Evolutionary conservation across 1,140 invertebrate species (phyloP).

Genomic region (Aradophagus sp.): DNA sequence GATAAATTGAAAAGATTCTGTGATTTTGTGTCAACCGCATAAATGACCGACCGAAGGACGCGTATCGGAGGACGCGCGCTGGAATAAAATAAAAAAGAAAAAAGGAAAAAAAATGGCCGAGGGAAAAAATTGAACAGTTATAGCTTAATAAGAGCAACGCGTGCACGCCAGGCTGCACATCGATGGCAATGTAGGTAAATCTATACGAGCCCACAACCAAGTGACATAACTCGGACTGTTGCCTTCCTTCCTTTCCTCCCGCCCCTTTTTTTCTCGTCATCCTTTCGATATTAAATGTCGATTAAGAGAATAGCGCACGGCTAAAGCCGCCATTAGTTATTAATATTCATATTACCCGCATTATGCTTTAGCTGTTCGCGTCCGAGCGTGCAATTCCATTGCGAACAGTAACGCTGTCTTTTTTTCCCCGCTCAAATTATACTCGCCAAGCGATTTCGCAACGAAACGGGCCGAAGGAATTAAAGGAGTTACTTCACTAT

Average conservation of each 20-base stretch:
- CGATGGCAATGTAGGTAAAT: slow-evolving; percentile 43
- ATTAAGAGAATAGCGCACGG: slow-evolving; percentile 31
- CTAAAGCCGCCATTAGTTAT: slow-evolving; percentile 12
- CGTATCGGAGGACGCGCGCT: slow-evolving; percentile 15
- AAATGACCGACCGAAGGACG: too few species aligned
- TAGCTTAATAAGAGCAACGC: slow-evolving; percentile 26
- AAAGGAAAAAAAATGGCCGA: slow-evolving; percentile 14
- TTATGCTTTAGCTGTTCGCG: slow-evolving; percentile 10
- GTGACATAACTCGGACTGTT: slow-evolving; percentile 41
- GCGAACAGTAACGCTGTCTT: too few species aligned
- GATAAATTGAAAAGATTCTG: slow-evolving; percentile 7
- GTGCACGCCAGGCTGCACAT: slow-evolving; percentile 33
- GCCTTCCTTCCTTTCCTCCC: slow-evolving; percentile 3
- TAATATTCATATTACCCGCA: slow-evolving; percentile 22
- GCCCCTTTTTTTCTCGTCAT: neutral
- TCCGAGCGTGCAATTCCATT: slow-evolving; percentile 5
- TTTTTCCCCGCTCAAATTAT: too few species aligned
- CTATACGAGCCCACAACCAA: slow-evolving; percentile 33
- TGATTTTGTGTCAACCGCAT: too few species aligned
- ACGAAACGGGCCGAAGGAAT: too few species aligned
- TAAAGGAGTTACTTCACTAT: too few species aligned
- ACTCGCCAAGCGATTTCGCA: too few species aligned
- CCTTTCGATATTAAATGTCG: slow-evolving; percentile 42
- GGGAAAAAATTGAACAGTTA: slow-evolving; percentile 27
- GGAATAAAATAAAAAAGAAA: neutral